These are phyloP conservation scores for Seira musarum DNA, from an alignment of 2,888 invertebrate genomes.

Conservation along the genomic window DNA sequence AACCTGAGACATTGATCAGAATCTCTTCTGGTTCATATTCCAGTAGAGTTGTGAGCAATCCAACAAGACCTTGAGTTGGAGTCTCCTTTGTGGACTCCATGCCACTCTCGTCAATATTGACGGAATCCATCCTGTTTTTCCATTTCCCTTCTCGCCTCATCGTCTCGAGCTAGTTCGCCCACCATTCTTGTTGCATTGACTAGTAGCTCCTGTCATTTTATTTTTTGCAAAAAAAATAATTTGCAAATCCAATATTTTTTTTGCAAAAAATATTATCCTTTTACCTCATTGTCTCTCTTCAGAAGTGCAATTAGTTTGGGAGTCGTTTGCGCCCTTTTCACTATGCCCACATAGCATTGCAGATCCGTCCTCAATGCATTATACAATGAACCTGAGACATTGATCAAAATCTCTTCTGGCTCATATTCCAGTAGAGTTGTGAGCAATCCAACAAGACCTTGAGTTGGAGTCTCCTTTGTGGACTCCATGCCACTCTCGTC, in stretches of 20 bases:
- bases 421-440: slow-evolving; percentile 56
- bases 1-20: slow-evolving; percentile 91
- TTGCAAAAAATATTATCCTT: background rate
- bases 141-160: slow-evolving; percentile 84
- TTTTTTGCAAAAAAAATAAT: too few species aligned
- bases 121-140: slow-evolving; percentile 93
- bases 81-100: slow-evolving; percentile 18
- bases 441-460: slow-evolving; percentile 59
- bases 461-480: slow-evolving; percentile 27
- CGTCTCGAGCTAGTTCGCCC: slow-evolving; percentile 80
- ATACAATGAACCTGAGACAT: slow-evolving; percentile 84
- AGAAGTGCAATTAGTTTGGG: slow-evolving; percentile 84
- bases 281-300: slow-evolving; percentile 82
- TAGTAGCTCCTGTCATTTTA: slow-evolving; percentile 75
- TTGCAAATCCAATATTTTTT: slow-evolving; percentile 1
- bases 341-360: slow-evolving; percentile 82
- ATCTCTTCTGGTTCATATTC: slow-evolving; percentile 73
- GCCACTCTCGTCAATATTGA: background rate
- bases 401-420: slow-evolving; percentile 79
- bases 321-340: slow-evolving; percentile 79
- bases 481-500: slow-evolving; percentile 12
- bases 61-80: slow-evolving; percentile 55
- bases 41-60: slow-evolving; percentile 54
- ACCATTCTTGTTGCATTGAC: slow-evolving; percentile 87
- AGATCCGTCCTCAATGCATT: slow-evolving; percentile 58